A percentile compares a stretch with the other conserved stretches of the same genome.
Conservation (phyloP, 2,113 vertebrate species). For the Vulpes vulpes region DNA sequence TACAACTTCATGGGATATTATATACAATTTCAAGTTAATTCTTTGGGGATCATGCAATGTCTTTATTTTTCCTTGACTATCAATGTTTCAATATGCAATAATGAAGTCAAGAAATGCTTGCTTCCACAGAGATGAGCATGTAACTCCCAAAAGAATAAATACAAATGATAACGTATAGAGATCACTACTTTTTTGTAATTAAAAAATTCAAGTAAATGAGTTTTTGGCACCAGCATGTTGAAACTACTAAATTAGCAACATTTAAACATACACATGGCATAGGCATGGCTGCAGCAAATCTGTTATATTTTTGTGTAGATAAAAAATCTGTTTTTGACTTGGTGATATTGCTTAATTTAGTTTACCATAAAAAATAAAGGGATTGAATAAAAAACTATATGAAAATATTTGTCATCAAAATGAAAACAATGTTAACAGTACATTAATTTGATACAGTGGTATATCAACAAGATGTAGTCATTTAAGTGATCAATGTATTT, state of each 20-base stretch:
- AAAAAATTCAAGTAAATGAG: conserved; percentile 12
- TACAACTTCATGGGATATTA: not conserved
- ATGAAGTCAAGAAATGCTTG: not conserved
- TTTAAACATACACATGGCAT: not conserved
- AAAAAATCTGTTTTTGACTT: not conserved
- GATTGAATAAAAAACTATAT: not conserved
- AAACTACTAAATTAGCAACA: not conserved
- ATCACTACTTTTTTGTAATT: not conserved
- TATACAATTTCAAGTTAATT: not conserved
- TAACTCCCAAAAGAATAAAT: conserved; percentile 15
- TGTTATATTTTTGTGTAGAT: not conserved
- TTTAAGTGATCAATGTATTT: not conserved
- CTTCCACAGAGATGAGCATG: not conserved
- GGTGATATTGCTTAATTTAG: not conserved
- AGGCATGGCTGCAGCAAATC: not conserved
- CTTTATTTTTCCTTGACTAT: not conserved
- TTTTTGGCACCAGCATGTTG: conserved; percentile 40
- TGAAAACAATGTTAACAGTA: conserved; percentile 11
- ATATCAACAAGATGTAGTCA: not conserved
- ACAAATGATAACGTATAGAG: conserved; percentile 2
- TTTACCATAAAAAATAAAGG: not conserved
- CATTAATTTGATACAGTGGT: not conserved
- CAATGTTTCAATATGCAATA: not conserved
- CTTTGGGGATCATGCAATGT: not conserved
- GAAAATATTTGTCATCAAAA: conserved; percentile 8